Evolutionary conservation across 1,140 invertebrate genomes (phyloP).

Genomic region (Melitaea cinxia): DNA sequence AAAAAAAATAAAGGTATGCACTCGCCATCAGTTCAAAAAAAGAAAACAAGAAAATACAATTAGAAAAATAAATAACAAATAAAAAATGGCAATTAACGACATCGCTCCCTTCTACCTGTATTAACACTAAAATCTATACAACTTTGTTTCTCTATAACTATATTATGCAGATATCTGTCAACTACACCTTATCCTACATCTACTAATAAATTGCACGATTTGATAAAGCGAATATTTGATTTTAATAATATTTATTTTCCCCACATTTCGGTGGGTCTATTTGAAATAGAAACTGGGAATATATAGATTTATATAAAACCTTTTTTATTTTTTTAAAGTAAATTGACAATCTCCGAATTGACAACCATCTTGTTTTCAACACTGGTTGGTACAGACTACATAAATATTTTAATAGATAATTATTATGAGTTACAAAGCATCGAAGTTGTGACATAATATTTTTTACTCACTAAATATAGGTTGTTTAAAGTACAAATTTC

Average conservation of each 20-base stretch:
- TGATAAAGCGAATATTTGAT: constrained; percentile 75
- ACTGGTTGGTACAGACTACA: constrained; percentile 35
- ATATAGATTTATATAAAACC: constrained; percentile 25
- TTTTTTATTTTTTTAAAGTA: constrained; percentile 37
- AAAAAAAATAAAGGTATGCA: constrained; percentile 27
- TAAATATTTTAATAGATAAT: constrained; percentile 22
- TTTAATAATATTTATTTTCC: constrained; percentile 51
- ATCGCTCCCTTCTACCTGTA: constrained; percentile 51
- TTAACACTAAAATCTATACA: constrained; percentile 70
- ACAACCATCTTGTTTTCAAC: constrained; percentile 52
- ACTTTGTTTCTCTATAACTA: constrained; percentile 49
- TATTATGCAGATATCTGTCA: constrained; percentile 61
- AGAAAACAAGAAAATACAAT: constrained; percentile 68
- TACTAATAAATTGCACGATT: constrained; percentile 80
- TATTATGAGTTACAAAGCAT: constrained; percentile 25
- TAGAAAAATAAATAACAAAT: constrained; percentile 80
- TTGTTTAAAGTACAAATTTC: constrained; percentile 33
- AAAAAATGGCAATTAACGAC: constrained; percentile 73
- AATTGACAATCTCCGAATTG: constrained; percentile 68
- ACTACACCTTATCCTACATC: constrained; percentile 68
- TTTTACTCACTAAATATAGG: constrained; percentile 26
- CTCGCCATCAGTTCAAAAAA: constrained; percentile 51
- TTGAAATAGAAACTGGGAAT: constrained; percentile 38
- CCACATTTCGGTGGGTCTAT: constrained; percentile 53
- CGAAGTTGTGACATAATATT: constrained; percentile 26